Conservation (phyloP, 2,888 invertebrate genomes). For the Sabatieria punctata region DNA sequence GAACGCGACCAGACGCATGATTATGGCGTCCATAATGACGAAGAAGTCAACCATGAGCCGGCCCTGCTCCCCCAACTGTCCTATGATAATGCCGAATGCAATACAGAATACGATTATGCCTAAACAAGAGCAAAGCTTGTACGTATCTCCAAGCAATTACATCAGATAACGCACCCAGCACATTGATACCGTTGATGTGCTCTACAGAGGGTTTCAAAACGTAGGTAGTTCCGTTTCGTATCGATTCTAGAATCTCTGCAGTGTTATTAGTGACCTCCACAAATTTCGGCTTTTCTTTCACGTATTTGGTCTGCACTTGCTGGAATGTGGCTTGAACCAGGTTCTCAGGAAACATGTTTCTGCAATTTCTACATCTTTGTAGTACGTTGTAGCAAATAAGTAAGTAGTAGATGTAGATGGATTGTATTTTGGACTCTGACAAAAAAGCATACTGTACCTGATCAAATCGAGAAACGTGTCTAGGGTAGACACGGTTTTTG, state of each 20-base stretch:
- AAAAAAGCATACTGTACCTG: too few relatives aligned
- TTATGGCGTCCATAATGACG: conserved; percentile 66
- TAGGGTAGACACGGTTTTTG: conserved; percentile 36
- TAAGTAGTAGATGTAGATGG: too few relatives aligned
- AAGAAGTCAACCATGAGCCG: conserved; percentile 64
- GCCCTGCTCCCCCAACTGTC: conserved; percentile 61
- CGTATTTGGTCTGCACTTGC: conserved; percentile 30
- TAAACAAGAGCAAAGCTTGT: conserved; percentile 26
- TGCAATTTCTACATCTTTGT: conserved; percentile 37
- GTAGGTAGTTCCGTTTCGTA: conserved; percentile 18
- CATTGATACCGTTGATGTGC: conserved; percentile 46
- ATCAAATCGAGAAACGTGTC: conserved; percentile 77
- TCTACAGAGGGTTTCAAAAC: conserved; percentile 25
- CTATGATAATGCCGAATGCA: conserved; percentile 67
- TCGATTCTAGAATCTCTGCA: conserved; percentile 8
- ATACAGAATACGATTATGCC: conserved; percentile 79
- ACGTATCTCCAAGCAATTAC: too few relatives aligned
- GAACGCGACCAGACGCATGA: conserved; percentile 73
- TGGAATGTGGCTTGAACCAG: conserved; percentile 55
- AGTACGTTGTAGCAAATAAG: too few relatives aligned
- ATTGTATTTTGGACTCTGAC: too few relatives aligned
- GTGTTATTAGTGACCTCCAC: conserved; percentile 2
- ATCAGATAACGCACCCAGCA: conserved; percentile 38
- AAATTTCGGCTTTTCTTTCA: conserved; percentile 16
- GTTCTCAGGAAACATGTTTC: conserved; percentile 79